Evolutionary conservation across 2,888 invertebrate species (phyloP).

Genomic region (Tenodera sinensis): DNA sequence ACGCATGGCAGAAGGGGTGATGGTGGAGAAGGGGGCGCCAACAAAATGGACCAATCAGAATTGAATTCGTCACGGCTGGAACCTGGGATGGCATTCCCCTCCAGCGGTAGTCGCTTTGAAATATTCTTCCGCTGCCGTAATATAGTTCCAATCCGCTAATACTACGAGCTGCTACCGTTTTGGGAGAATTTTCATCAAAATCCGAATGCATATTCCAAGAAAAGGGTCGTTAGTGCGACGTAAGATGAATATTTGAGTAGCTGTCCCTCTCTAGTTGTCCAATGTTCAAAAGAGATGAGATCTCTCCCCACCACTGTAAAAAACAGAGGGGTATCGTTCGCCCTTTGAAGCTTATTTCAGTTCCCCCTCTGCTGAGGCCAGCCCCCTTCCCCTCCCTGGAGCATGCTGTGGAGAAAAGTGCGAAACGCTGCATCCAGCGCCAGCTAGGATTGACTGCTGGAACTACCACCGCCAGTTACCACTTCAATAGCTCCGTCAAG

Average conservation of each 20-base stretch:
- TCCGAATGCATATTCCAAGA: background rate
- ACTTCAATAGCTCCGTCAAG: background rate
- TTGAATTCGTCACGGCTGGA: constrained; percentile 53
- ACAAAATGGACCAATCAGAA: constrained; percentile 54
- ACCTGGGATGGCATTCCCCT: background rate
- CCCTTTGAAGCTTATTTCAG: background rate
- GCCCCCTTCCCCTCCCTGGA: background rate
- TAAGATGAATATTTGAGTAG: background rate
- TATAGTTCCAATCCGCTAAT: constrained; percentile 39
- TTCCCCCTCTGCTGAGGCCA: constrained; percentile 25
- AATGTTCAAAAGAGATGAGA: background rate
- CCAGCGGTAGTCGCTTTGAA: background rate
- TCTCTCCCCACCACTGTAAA: background rate
- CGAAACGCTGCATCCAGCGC: constrained; percentile 27
- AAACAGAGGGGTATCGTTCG: background rate
- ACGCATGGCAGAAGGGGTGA: background rate
- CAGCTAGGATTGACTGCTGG: constrained; percentile 6
- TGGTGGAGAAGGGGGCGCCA: constrained; percentile 13
- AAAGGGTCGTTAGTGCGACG: background rate
- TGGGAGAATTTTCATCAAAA: background rate
- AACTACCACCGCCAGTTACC: constrained; percentile 9
- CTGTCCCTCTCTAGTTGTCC: background rate
- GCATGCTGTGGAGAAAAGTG: background rate
- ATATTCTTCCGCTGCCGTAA: constrained; percentile 44
- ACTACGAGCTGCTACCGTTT: background rate